Evolutionary conservation across 2,888 invertebrate genomes (phyloP).

Genomic region (Bombylius major): DNA sequence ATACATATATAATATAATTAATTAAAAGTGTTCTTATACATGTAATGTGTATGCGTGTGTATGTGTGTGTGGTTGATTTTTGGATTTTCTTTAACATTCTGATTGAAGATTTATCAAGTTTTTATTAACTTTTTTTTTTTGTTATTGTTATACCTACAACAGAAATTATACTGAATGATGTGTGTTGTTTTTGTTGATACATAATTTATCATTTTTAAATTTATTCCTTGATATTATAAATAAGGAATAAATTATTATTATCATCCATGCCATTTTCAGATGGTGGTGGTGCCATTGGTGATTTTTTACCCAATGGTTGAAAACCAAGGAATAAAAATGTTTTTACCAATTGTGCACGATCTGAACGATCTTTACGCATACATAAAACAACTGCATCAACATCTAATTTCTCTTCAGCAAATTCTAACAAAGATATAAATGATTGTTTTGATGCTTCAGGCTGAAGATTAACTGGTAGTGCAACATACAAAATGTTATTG

Average conservation of each 20-base stretch:
- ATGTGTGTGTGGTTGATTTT: no score
- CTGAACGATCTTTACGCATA: slow-evolving; percentile 69
- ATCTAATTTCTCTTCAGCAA: slow-evolving; percentile 83
- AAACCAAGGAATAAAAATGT: slow-evolving; percentile 98
- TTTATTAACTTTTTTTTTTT: no score
- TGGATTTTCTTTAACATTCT: no score
- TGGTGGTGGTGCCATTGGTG: slow-evolving; percentile 55
- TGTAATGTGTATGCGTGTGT: no score
- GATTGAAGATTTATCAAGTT: no score
- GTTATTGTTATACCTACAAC: no score
- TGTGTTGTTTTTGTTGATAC: no score
- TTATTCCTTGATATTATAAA: slow-evolving; percentile 37
- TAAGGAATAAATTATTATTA: slow-evolving; percentile 42
- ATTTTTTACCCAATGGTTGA: slow-evolving; percentile 70
- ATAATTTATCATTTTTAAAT: not conserved
- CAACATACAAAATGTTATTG: slow-evolving; percentile 72
- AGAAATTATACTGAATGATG: no score
- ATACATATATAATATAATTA: no score
- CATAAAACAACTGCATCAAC: slow-evolving; percentile 66
- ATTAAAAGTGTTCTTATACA: no score
- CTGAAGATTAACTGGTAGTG: slow-evolving; percentile 72
- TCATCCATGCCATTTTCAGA: slow-evolving; percentile 41
- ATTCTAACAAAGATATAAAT: slow-evolving; percentile 86
- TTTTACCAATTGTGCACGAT: slow-evolving; percentile 76
- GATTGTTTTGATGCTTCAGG: slow-evolving; percentile 91